A percentile compares a stretch with the other conserved stretches of the same genome.
phyloP scores from a whole-genome alignment of 2,797 vertebrate species.

The Onychomys torridus region DNA sequence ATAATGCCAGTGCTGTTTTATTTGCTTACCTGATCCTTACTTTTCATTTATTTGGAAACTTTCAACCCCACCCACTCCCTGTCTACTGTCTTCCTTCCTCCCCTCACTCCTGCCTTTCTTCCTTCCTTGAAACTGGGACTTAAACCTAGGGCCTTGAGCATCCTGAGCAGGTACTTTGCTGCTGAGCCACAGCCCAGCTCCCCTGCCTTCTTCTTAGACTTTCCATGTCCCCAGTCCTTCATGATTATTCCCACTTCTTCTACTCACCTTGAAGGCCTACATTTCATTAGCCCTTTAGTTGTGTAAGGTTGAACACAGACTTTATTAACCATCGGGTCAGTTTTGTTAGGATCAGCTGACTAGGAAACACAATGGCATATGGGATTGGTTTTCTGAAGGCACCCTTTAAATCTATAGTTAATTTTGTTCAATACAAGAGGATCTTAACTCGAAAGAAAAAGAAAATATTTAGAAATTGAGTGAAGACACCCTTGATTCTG shows the following conservation, averaged over 20 bases:
- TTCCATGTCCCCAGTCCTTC: background rate
- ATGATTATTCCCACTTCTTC: background rate
- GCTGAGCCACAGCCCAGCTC: background rate
- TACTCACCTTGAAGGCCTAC: background rate
- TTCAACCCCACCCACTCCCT: background rate
- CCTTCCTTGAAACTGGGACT: background rate
- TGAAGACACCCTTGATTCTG: conserved; percentile 28
- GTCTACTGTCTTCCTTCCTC: too few species aligned
- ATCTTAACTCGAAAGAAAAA: conserved; percentile 37
- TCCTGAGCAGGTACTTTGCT: background rate
- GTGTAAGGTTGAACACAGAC: conserved; percentile 1
- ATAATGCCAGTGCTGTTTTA: background rate
- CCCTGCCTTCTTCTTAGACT: background rate
- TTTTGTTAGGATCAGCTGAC: conserved; percentile 9
- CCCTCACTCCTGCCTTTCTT: background rate
- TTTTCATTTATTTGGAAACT: background rate
- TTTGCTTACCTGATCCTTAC: background rate
- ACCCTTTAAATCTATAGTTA: background rate
- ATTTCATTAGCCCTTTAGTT: conserved; percentile 15
- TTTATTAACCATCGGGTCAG: conserved; percentile 77
- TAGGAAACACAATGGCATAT: background rate
- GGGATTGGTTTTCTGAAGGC: conserved; percentile 28
- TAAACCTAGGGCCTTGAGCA: background rate
- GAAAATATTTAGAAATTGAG: conserved; percentile 46
- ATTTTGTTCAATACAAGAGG: background rate